Base-by-base conservation (phyloP, 2,113 vertebrate genomes). In the Dasyprocta punctata region DNA sequence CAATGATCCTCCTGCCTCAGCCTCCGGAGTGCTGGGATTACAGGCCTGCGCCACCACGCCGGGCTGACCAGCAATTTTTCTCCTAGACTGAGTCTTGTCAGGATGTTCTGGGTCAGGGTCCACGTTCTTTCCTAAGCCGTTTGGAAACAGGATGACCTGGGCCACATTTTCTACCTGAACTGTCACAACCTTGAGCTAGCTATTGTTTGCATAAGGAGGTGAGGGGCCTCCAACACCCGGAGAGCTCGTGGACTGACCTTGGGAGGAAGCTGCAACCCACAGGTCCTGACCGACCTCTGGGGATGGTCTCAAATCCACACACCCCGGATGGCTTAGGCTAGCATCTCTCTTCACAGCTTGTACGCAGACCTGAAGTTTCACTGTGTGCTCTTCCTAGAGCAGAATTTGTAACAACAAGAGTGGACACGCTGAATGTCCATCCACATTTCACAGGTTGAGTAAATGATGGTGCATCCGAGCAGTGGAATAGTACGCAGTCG, bases 311-410 rank as follows among this genome's bases (percentile, higher is more conserved):
- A 92, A 85, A 17, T 24, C 22, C 67, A 26, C n/a, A 67, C 17
- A 47, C 8, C 3, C 0, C 0, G 24, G 12, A 11, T 26, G 1
- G 33, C 11, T 13, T 20, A 36, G 4, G 49, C 4, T 7, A 38
- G 44, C n/a, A 6, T 19, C 36, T 61, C 38, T 56, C 61, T 47
- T 11, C 11, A 41, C 33, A 61, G 69, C 82, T 80, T 80, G 2
- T 24, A 28, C 20, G 41, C 4, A 12, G 36, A 24, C n/a, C 24
- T 63, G 20, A 49, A 11, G 1, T 1, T 33, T 33, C n/a, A 61
- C 54, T n/a, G 75, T n/a, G 75, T 56, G 38, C 4, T 73, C 30
- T 47, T 75, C 47, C 24, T 0, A 0, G 47, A 38, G 63, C 24
- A 89, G 86, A 58, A 36, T 84, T 36, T 49, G 13, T 13, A 60